Conservation (phyloP, 1,140 invertebrate genomes). For the Bombus pyrosoma region DNA sequence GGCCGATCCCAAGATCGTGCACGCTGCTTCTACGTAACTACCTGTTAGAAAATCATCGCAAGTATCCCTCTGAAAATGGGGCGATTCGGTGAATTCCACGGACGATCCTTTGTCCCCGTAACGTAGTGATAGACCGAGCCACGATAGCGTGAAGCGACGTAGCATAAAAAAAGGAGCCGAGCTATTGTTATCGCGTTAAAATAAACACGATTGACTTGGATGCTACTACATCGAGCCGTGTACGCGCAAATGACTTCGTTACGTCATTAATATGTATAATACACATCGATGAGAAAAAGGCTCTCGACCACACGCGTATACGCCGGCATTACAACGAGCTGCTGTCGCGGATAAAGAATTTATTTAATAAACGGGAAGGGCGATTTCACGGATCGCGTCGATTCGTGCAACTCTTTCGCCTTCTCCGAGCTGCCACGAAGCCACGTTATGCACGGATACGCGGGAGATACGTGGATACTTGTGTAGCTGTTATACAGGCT, state of each 20-base stretch:
- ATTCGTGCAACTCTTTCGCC: not conserved
- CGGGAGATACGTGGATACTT: no score
- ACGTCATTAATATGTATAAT: slow-evolving; percentile 15
- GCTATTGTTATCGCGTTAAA: slow-evolving; percentile 50
- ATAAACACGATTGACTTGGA: slow-evolving; percentile 37
- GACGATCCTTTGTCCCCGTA: not conserved
- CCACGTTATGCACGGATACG: no score
- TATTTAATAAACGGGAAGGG: not conserved
- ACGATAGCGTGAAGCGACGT: slow-evolving; percentile 3
- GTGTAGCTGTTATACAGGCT: no score
- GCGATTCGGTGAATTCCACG: not conserved
- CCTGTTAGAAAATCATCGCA: no score
- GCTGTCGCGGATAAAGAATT: not conserved
- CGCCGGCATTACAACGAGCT: not conserved
- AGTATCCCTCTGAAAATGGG: not conserved
- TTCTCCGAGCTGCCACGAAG: not conserved
- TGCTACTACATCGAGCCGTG: not conserved
- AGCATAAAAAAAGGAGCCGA: slow-evolving; percentile 46
- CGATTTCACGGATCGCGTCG: not conserved
- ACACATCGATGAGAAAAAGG: not conserved
- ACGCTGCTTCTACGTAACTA: not conserved
- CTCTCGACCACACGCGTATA: not conserved
- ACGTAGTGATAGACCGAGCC: not conserved
- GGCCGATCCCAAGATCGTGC: not conserved
- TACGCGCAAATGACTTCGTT: slow-evolving; percentile 35